Evolutionary conservation across 2,113 vertebrate genomes (phyloP).

Genomic region (Oncorhynchus gorbuscha): DNA sequence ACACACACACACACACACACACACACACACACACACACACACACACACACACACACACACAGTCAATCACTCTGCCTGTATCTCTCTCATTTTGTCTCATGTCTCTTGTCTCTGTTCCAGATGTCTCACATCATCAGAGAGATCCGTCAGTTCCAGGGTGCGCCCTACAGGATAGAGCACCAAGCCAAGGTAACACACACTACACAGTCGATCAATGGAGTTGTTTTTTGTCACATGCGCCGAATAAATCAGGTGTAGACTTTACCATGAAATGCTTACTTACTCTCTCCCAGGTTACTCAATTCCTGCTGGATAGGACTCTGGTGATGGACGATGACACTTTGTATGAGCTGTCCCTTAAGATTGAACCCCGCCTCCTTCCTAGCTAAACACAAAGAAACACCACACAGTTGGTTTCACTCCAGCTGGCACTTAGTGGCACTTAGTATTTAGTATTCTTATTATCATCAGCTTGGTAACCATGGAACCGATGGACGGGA

Average conservation of each 20-base stretch:
- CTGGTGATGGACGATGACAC: slow-evolving; percentile 96
- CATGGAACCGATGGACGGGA: too few relatives aligned
- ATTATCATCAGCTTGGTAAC: too few relatives aligned
- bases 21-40: slow-evolving; percentile 11
- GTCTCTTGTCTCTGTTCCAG: slow-evolving; percentile 50
- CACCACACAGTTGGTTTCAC: background rate
- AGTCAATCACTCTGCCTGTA: background rate
- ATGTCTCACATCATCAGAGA: slow-evolving; percentile 90
- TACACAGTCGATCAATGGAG: background rate
- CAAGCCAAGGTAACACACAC: slow-evolving; percentile 81
- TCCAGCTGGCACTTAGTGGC: too few relatives aligned
- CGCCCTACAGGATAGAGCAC: slow-evolving; percentile 85
- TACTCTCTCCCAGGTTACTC: slow-evolving; percentile 81
- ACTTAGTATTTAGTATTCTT: too few relatives aligned
- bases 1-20: too few relatives aligned
- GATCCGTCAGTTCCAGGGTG: slow-evolving; percentile 89
- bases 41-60: too few relatives aligned
- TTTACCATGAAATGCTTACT: background rate
- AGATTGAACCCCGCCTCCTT: slow-evolving; percentile 88
- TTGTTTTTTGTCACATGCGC: too few relatives aligned
- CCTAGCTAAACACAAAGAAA: slow-evolving; percentile 44
- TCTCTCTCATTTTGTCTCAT: background rate
- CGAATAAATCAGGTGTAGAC: background rate
- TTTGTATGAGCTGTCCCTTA: slow-evolving; percentile 92
- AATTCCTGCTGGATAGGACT: slow-evolving; percentile 92